Base-by-base conservation (phyloP, 1,140 invertebrate genomes). In the Psix sp. region DNA sequence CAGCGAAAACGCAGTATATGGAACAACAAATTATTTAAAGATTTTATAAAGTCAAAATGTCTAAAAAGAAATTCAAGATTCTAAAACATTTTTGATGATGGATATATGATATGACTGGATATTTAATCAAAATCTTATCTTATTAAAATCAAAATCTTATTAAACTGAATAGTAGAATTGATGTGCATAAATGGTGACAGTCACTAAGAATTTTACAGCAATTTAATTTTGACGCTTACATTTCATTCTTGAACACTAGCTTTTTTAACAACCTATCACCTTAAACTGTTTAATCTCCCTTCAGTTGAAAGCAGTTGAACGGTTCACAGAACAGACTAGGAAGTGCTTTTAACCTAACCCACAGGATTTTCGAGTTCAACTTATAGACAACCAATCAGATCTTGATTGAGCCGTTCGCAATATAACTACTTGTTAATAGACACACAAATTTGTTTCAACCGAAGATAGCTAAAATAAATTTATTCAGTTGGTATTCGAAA, bases 281-380 rank as follows among this genome's bases (percentile, higher is more conserved):
- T 51, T 62, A 31, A 33, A 62, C 35, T 42, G 51, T 62, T 62
- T 62, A 62, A 51, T 62, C 45, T 62, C 6, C 17, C 24, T 5
- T 39, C 24, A 14, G 35, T 20, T 51, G 35, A 62, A 49, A 49
- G 31, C 24, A 35, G 11, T 14, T 14, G 26, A 24, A 36, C 17
- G 35, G 21, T 39, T 39, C n/a, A 39, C 29, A 20, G 42, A n/a
- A 17, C 15, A 20, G 11, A 59, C 20, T 42, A 26, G 42, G 24
- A 38, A 48, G 56, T 38, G 56, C 56, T 59, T 59, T 59, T 48
- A 59, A 46, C 56, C 33, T 39, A 46, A n/a, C 33, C 20, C 56
- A 39, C 31, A 59, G 42, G 40, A 59, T 46, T 59, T 57, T 48
- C 16, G 42, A 46, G 11, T 46, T 48, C 5, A 35, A 36, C 35